Conservation (phyloP, 2,797 vertebrate genomes). For the Sebastes melanostomus region DNA sequence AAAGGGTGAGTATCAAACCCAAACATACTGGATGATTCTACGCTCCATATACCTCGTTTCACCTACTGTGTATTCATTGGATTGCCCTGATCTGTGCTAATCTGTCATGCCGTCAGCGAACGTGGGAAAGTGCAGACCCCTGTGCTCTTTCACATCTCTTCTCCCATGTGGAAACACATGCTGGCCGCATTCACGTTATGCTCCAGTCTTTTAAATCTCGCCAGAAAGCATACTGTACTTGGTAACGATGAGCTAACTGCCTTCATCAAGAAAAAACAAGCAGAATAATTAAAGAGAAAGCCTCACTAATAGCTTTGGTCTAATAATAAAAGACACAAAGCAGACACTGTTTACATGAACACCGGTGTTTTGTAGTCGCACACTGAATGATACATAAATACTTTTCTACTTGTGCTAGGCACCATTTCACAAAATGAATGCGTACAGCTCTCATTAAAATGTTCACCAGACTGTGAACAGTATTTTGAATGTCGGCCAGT, state of each 20-base stretch:
- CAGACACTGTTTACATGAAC: constrained; percentile 12
- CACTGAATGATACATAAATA: constrained; percentile 9
- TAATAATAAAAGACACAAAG: constrained; percentile 17
- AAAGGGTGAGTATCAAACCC: background rate
- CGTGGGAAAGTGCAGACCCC: constrained; percentile 22
- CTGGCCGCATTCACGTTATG: background rate
- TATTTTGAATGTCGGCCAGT: constrained; percentile 14
- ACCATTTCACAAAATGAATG: constrained; percentile 12
- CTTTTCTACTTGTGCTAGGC: background rate
- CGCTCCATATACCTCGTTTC: background rate
- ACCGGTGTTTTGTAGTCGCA: background rate
- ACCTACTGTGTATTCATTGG: background rate
- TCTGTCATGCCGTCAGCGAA: background rate
- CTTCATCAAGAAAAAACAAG: background rate
- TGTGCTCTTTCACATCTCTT: constrained; percentile 2
- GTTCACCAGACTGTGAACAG: background rate
- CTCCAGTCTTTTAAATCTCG: background rate
- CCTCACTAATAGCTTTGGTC: background rate
- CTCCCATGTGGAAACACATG: constrained; percentile 11
- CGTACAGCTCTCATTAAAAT: constrained; percentile 2
- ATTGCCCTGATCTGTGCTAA: background rate
- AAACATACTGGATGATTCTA: background rate
- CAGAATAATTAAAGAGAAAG: constrained; percentile 1
- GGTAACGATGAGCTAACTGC: background rate
- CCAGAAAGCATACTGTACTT: background rate